Evolutionary conservation across 2,888 invertebrate genomes (phyloP).

Genomic region (Dryococelus australis): DNA sequence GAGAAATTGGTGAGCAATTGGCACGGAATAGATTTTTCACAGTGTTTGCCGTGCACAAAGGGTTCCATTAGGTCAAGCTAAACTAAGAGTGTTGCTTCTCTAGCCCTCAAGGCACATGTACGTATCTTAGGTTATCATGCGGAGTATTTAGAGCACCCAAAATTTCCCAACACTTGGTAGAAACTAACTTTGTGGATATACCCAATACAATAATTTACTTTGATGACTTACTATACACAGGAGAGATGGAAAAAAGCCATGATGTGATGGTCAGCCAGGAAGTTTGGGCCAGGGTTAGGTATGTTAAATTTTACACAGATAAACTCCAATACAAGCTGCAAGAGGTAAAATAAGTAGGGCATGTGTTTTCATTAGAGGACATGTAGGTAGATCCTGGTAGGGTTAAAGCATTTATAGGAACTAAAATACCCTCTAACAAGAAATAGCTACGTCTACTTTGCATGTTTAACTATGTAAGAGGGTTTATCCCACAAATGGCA

Average conservation of each 20-base stretch:
- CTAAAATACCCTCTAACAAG: not conserved
- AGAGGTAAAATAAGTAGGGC: too few relatives aligned
- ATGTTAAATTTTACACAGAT: too few relatives aligned
- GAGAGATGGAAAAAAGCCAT: too few relatives aligned
- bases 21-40: not conserved
- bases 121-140: not conserved
- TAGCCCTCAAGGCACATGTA: not conserved
- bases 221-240: too few relatives aligned
- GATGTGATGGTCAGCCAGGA: too few relatives aligned
- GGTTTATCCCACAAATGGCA: not conserved
- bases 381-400: not conserved
- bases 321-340: too few relatives aligned
- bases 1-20: not conserved
- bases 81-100: not conserved
- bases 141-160: not conserved
- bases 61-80: not conserved
- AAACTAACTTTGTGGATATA: too few relatives aligned
- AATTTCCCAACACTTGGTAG: not conserved
- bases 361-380: too few relatives aligned
- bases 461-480: not conserved
- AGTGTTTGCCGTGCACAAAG: not conserved
- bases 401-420: not conserved
- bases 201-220: too few relatives aligned
- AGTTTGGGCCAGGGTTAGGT: too few relatives aligned
- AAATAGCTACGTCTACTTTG: too few relatives aligned